Evolutionary conservation across 2,113 vertebrate species (phyloP).

Genomic region (Protobothrops mucrosquamatus): DNA sequence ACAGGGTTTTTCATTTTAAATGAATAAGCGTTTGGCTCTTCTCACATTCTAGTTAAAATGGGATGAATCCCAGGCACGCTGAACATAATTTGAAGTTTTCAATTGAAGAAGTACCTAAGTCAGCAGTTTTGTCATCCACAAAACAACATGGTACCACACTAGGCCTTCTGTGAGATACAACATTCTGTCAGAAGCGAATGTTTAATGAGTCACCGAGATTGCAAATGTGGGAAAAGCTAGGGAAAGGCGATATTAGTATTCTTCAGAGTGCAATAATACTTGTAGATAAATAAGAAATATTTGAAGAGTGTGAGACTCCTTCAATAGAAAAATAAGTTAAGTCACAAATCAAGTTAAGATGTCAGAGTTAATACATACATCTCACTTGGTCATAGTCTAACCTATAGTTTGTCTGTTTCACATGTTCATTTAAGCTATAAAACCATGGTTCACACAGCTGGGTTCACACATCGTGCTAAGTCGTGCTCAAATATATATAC

Average conservation of each 20-base stretch:
- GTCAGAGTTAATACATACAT: not conserved
- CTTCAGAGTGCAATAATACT: slow-evolving; percentile 6
- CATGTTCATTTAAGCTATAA: not conserved
- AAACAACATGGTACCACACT: slow-evolving; percentile 2
- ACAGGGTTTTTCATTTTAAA: not conserved
- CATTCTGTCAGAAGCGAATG: slow-evolving; percentile 6
- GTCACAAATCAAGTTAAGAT: not conserved
- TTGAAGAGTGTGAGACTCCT: not conserved
- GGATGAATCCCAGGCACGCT: slow-evolving; percentile 6
- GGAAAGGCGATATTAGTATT: not conserved
- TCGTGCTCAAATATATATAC: not conserved
- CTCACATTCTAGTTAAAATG: slow-evolving; percentile 1
- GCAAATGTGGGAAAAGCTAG: not conserved
- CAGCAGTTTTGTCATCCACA: slow-evolving; percentile 6
- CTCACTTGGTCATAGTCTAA: not conserved
- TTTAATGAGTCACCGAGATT: slow-evolving; percentile 21
- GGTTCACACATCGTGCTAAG: not conserved
- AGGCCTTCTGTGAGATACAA: not conserved
- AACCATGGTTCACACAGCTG: not conserved
- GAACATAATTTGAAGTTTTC: not conserved
- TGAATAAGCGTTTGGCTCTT: not conserved
- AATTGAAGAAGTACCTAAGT: not conserved
- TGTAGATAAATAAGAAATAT: slow-evolving; percentile 17
- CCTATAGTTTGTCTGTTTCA: not conserved
- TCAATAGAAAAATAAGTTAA: not conserved